phyloP scores from a whole-genome alignment of 2,888 invertebrate species.

The Baronia brevicornis region DNA sequence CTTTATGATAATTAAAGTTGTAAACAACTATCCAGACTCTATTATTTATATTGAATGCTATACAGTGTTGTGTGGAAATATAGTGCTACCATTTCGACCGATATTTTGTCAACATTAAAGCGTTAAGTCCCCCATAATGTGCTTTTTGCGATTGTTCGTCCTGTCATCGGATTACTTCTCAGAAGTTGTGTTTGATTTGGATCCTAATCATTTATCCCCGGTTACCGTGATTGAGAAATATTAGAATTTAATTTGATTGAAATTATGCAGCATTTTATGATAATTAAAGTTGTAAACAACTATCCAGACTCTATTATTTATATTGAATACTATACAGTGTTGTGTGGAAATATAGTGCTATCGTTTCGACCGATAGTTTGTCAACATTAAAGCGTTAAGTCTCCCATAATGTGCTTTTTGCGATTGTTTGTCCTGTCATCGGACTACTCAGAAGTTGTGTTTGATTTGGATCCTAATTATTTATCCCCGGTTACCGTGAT shows the following conservation, averaged over 20 bases:
- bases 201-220: background rate
- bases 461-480: background rate
- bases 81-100: slow-evolving; percentile 52
- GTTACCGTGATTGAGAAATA: no score
- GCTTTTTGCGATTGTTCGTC: slow-evolving; percentile 12
- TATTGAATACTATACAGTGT: slow-evolving; percentile 28
- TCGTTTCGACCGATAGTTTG: slow-evolving; percentile 45
- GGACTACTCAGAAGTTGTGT: slow-evolving; percentile 3
- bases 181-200: background rate
- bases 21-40: slow-evolving; percentile 25
- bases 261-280: no score
- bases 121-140: slow-evolving; percentile 28
- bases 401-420: slow-evolving; percentile 11
- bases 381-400: slow-evolving; percentile 52
- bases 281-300: no score
- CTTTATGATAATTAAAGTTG: no score
- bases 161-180: slow-evolving; percentile 8
- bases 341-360: slow-evolving; percentile 48
- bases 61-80: slow-evolving; percentile 34
- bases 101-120: slow-evolving; percentile 55
- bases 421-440: slow-evolving; percentile 11
- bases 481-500: no score
- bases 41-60: slow-evolving; percentile 25
- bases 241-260: slow-evolving; percentile 3
- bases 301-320: slow-evolving; percentile 25